A percentile compares a stretch with the other conserved stretches of the same genome.
Evolutionary conservation across 2,113 vertebrate species (phyloP).

Genomic region (Neomonachus schauinslandi): DNA sequence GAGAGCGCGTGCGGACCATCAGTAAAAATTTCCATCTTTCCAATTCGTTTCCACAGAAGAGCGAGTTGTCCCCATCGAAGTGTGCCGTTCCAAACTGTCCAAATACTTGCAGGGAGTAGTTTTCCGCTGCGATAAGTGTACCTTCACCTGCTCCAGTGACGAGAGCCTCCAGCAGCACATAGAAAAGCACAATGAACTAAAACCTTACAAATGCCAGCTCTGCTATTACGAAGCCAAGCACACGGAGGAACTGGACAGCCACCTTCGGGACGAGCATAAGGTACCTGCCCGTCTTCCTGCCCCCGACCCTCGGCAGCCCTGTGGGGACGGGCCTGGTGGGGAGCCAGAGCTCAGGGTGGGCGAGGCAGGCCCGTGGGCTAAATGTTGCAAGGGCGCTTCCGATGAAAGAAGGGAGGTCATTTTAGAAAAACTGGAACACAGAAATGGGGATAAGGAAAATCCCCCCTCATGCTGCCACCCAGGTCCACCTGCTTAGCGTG

Average conservation of each 20-base stretch:
- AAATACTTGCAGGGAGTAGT: conserved; percentile 97
- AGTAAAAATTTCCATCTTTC: conserved; percentile 67
- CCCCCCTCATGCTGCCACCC: not conserved
- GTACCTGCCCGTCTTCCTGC: conserved; percentile 82
- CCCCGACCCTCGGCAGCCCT: not conserved
- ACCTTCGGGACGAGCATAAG: conserved; percentile 98
- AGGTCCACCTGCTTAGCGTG: not conserved
- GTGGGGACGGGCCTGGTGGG: not conserved
- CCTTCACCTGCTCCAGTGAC: conserved; percentile 98
- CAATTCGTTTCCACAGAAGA: conserved; percentile 90
- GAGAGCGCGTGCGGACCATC: not conserved
- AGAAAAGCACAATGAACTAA: conserved; percentile 96
- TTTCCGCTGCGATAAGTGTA: conserved; percentile 98
- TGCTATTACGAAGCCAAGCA: conserved; percentile 98
- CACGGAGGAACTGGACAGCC: conserved; percentile 93
- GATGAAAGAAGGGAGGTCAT: not conserved
- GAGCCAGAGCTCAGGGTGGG: not conserved
- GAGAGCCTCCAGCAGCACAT: conserved; percentile 96
- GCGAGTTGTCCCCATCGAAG: conserved; percentile 96
- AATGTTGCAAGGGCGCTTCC: not conserved
- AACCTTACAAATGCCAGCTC: conserved; percentile 98
- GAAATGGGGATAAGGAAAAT: not conserved
- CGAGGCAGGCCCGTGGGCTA: not conserved
- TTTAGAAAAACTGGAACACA: not conserved
- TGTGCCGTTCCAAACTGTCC: conserved; percentile 97